A percentile compares a stretch with the other conserved stretches of the same genome.
These are phyloP conservation scores for Cepphus grylle DNA, from an alignment of 2,113 vertebrate species.

Conservation along the genomic window DNA sequence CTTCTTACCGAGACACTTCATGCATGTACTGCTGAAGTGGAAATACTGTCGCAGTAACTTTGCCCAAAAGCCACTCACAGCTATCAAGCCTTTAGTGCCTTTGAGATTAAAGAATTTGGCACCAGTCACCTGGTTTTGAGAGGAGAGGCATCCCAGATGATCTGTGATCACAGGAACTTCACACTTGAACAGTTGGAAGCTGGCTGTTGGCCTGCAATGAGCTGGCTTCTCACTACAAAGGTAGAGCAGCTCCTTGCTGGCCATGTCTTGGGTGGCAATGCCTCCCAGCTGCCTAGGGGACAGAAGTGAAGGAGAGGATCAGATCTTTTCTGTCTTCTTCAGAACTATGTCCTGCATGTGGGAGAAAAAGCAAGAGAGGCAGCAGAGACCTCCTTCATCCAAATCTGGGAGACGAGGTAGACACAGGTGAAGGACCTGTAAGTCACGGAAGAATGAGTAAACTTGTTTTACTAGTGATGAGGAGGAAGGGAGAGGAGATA, in stretches of 20 bases:
- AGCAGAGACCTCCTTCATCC: background rate
- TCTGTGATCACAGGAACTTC: constrained; percentile 60
- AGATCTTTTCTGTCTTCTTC: background rate
- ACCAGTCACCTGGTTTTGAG: constrained; percentile 38
- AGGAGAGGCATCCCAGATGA: constrained; percentile 56
- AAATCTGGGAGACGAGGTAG: background rate
- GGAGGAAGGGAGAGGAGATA: background rate
- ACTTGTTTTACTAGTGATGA: background rate
- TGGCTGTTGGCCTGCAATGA: background rate
- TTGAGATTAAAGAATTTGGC: constrained; percentile 31
- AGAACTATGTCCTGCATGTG: background rate
- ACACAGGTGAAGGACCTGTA: background rate
- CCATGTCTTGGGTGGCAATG: background rate
- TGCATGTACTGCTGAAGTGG: background rate
- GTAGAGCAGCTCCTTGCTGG: background rate
- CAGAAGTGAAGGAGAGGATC: background rate
- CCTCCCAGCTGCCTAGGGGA: background rate
- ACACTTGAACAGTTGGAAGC: constrained; percentile 46
- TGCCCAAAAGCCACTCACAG: background rate
- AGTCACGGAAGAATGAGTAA: background rate
- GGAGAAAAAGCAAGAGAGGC: background rate
- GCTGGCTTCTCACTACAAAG: background rate
- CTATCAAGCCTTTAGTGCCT: constrained; percentile 9
- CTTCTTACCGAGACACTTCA: background rate
- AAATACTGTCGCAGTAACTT: background rate